Evolutionary conservation across 2,797 vertebrate genomes (phyloP), one percentile per base, ranked within the genome.

Genomic region (Emydoidea blandingii): DNA sequence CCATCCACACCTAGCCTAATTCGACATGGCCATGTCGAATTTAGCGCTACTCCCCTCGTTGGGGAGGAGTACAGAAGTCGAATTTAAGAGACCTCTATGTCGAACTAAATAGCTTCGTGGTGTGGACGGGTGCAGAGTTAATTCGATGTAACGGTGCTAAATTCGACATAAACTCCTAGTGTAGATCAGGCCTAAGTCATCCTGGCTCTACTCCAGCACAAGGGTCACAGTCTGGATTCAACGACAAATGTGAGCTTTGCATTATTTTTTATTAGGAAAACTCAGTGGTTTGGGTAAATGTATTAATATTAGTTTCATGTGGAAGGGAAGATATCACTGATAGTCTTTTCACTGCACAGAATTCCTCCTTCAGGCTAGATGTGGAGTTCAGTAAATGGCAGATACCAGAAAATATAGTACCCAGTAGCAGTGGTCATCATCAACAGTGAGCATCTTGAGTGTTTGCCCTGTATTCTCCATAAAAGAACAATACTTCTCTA

Each of bases 401-500:
- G 27, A 62, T 59, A 91, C 74, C 41, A 88, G 90, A 87, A 74
- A 87, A 47, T 37, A n/a, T 29, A 12, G 91, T 91, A 53, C 0
- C 0, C 49, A 62, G 14, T 85, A 44, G 44, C 87, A 91, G 93
- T 78, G 84, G 29, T 44, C 85, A 79, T 94, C 62, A 68, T 93
- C 72, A 57, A 56, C 52, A 90, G 25, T 57, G 83, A 86, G 54
- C 23, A 49, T 92, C 74, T 81, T 41, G 79, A 94, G 79, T 50
- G 65, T 90, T 87, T 93, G 85, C 93, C 65, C 86, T 85, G 72
- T 96, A 87, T 96, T 90, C 84, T 94, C 49, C 10, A 0, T 92
- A 81, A 91, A 94, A 88, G 96, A 97, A 97, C 95, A 97, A 87
- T 96, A 86, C 79, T 25, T 91, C 91, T 94, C 93, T 97, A 85